Percentiles rank a stretch among this genome's conserved stretches.
Evolutionary conservation across 2,888 invertebrate genomes (phyloP).

Genomic region (Lissocephala sabroskyi): DNA sequence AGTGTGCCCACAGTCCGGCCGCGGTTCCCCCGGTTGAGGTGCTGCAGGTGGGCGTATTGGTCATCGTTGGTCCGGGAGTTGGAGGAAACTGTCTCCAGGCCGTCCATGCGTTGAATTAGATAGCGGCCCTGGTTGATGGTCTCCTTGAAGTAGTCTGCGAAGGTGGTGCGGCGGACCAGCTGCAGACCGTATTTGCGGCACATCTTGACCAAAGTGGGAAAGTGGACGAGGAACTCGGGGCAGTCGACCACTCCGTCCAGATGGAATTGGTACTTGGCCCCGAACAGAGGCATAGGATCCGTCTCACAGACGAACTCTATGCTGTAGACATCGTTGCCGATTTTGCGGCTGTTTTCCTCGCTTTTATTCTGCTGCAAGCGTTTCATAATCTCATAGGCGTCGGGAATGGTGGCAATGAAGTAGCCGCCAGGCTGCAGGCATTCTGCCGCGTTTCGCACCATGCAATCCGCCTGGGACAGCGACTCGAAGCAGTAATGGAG

Average conservation of each 20-base stretch:
- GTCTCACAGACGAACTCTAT: constrained; percentile 82
- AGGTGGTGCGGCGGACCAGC: constrained; percentile 79
- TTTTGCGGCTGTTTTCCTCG: constrained; percentile 71
- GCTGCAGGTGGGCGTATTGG: constrained; percentile 84
- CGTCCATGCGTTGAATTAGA: constrained; percentile 84
- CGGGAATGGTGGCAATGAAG: constrained; percentile 97
- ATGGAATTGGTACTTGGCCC: constrained; percentile 95
- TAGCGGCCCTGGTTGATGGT: constrained; percentile 58
- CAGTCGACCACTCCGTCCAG: constrained; percentile 98
- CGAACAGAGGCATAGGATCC: constrained; percentile 87
- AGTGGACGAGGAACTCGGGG: constrained; percentile 97
- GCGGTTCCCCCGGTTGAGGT: constrained; percentile 69
- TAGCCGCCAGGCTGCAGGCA: constrained; percentile 91
- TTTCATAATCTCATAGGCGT: constrained; percentile 92
- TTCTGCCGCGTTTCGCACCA: constrained; percentile 94
- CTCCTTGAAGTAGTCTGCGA: constrained; percentile 82
- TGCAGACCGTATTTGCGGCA: constrained; percentile 82
- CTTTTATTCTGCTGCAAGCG: constrained; percentile 75
- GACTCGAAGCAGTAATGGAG: constrained; percentile 98
- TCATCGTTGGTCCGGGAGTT: constrained; percentile 73
- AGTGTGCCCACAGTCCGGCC: constrained; percentile 82
- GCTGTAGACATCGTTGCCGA: constrained; percentile 86
- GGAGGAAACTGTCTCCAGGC: constrained; percentile 83
- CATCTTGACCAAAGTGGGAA: constrained; percentile 85
- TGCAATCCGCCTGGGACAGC: constrained; percentile 88